Evolutionary conservation across 2,113 vertebrate genomes (phyloP).

Genomic region (Charadrius vociferus): DNA sequence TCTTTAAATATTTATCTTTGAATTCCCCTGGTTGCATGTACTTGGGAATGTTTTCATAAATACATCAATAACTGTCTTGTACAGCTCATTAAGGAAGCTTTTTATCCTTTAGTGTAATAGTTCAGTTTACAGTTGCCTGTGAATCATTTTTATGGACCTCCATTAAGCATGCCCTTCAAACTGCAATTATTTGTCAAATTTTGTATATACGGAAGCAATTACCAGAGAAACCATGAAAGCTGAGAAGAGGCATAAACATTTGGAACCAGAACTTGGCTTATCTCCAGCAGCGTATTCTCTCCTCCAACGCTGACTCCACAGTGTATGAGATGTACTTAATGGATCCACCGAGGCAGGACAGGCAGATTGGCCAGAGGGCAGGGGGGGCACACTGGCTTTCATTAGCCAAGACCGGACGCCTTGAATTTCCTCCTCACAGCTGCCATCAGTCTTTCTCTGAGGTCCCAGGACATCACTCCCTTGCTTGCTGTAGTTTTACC

Average conservation of each 20-base stretch:
- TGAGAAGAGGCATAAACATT: constrained; percentile 37
- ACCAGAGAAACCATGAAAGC: constrained; percentile 32
- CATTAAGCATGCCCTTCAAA: constrained; percentile 71
- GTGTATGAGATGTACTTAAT: not conserved
- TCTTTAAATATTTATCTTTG: constrained; percentile 72
- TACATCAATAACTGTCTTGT: constrained; percentile 74
- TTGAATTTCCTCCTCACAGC: not conserved
- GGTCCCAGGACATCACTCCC: not conserved
- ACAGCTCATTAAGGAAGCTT: constrained; percentile 74
- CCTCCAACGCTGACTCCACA: not conserved
- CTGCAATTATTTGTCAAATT: constrained; percentile 66
- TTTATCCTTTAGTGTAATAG: constrained; percentile 71
- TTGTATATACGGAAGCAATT: constrained; percentile 48
- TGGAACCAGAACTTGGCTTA: constrained; percentile 2
- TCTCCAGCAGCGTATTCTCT: not conserved
- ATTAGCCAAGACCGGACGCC: not conserved
- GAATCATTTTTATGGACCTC: constrained; percentile 71
- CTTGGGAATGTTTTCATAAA: constrained; percentile 73
- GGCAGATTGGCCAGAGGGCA: not conserved
- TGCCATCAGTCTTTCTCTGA: not conserved
- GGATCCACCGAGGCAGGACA: not conserved
- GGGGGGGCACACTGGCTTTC: not conserved
- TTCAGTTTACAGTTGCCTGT: constrained; percentile 61
- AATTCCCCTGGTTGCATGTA: constrained; percentile 64
- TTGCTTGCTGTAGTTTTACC: not conserved